phyloP scores from a whole-genome alignment of 2,797 vertebrate species.

The Argentina silus region DNA sequence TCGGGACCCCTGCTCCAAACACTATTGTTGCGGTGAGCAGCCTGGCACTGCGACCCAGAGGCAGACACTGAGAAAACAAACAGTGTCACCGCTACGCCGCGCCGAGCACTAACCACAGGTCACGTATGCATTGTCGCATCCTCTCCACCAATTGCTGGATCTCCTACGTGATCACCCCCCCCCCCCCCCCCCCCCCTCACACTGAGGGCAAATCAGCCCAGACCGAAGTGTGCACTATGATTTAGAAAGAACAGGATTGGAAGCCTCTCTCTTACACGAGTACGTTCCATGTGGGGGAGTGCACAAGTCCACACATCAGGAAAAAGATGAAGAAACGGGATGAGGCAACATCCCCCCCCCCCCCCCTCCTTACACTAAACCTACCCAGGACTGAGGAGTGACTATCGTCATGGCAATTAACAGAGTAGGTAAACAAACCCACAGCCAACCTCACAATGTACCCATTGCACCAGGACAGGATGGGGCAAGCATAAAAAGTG shows the following conservation, averaged over 20 bases:
- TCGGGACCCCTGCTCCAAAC: conserved; percentile 80
- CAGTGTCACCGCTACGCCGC: conserved; percentile 59
- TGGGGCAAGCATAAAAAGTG: not conserved
- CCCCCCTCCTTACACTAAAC: conserved; percentile 13
- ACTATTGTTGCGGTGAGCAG: conserved; percentile 82
- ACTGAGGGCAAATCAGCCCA: not conserved
- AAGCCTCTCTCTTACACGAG: too few species aligned
- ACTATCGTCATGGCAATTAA: conserved; percentile 50
- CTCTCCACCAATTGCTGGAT: conserved; percentile 21
- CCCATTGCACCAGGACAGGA: not conserved
- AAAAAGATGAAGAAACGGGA: too few species aligned
- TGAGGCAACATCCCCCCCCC: not conserved
- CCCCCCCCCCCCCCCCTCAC: not conserved
- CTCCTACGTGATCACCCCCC: not conserved
- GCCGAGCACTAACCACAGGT: conserved; percentile 65
- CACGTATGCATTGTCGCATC: conserved; percentile 73
- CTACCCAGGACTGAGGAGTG: not conserved
- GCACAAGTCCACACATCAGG: too few species aligned
- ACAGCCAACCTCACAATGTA: not conserved
- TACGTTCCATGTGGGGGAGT: too few species aligned
- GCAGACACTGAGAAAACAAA: conserved; percentile 81
- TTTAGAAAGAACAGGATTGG: too few species aligned
- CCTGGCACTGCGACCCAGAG: conserved; percentile 76
- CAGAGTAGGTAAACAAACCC: conserved; percentile 11
- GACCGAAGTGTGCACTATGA: too few species aligned